phyloP scores from a whole-genome alignment of 2,888 invertebrate genomes.

The Troilus luridus region DNA sequence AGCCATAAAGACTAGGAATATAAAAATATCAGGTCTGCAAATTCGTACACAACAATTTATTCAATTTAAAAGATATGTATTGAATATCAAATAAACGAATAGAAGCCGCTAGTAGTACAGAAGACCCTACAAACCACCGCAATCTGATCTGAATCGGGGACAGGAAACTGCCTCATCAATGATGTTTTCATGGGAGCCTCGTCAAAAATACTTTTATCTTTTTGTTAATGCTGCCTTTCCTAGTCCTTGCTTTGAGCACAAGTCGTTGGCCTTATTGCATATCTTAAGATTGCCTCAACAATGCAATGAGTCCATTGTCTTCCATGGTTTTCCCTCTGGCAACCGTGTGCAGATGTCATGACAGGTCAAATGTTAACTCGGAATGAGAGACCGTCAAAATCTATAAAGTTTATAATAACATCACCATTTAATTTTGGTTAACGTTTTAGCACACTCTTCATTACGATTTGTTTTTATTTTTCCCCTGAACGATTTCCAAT shows the following conservation, averaged over 20 bases:
- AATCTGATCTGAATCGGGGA: constrained; percentile 18
- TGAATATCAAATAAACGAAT: neutral
- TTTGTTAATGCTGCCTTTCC: neutral
- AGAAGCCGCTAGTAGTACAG: neutral
- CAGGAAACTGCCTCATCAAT: constrained; percentile 11
- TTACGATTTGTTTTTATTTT: too few species aligned
- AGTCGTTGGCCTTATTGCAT: neutral
- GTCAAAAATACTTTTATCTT: neutral
- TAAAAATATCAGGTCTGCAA: too few species aligned
- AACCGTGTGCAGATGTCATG: neutral
- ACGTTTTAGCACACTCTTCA: too few species aligned
- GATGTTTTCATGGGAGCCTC: neutral
- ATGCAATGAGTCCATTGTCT: neutral
- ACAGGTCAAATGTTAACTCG: neutral
- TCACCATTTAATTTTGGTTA: too few species aligned
- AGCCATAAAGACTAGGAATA: too few species aligned
- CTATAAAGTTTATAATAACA: too few species aligned
- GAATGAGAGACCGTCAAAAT: too few species aligned
- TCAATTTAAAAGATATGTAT: neutral
- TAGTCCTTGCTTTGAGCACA: neutral
- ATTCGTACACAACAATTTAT: too few species aligned
- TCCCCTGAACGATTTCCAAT: too few species aligned
- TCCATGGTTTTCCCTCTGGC: neutral
- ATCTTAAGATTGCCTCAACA: neutral
- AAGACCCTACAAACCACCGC: neutral